A percentile compares a stretch with the other conserved stretches of the same genome.
Conservation (phyloP, 2,797 vertebrate genomes). For the Pterois miles region DNA sequence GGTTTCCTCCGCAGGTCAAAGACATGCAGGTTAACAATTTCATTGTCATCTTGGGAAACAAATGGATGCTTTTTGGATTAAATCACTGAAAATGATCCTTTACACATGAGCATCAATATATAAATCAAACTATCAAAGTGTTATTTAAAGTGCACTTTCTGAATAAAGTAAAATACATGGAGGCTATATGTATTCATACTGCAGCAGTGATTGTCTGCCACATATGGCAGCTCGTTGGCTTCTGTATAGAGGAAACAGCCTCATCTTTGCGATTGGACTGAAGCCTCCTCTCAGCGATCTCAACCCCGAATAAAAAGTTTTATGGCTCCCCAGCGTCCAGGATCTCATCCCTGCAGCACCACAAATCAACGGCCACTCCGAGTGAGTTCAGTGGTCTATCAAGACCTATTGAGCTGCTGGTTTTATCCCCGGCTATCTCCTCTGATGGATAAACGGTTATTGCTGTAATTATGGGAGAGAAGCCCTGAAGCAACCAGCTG, state of each 20-base stretch:
- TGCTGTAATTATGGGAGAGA: constrained; percentile 16
- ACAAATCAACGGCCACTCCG: constrained; percentile 25
- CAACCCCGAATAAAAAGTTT: constrained; percentile 13
- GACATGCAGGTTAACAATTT: not conserved
- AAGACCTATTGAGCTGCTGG: not conserved
- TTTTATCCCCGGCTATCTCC: not conserved
- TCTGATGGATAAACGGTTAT: constrained; percentile 33
- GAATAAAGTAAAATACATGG: not conserved
- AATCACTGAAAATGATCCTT: not conserved
- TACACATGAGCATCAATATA: too few species aligned
- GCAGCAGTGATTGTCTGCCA: not conserved
- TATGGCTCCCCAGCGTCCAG: constrained; percentile 15
- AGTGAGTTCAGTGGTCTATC: constrained; percentile 7
- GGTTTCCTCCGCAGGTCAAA: too few species aligned
- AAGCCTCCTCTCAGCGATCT: constrained; percentile 7
- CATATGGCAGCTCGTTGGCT: not conserved
- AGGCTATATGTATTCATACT: not conserved
- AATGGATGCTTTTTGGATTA: not conserved
- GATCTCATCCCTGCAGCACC: constrained; percentile 13
- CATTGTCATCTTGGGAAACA: not conserved
- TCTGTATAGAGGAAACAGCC: not conserved
- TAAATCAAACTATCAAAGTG: not conserved
- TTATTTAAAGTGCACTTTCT: not conserved
- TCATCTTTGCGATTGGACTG: constrained; percentile 4
- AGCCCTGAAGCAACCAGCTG: not conserved